Evolutionary conservation across 2,888 invertebrate species (phyloP).

Genomic region (Sminthurinus aureus): DNA sequence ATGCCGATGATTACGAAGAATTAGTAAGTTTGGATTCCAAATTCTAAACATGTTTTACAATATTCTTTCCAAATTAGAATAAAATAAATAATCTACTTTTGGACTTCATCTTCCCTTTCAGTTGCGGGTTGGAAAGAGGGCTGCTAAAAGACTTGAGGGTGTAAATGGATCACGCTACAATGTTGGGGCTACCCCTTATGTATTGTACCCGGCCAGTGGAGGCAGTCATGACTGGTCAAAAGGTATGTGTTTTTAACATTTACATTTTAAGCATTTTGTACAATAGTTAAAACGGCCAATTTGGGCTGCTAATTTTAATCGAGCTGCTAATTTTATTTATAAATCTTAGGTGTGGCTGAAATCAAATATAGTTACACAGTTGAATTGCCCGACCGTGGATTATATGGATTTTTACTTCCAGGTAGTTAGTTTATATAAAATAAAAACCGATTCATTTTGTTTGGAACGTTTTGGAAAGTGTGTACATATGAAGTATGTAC

Average conservation of each 20-base stretch:
- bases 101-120: conserved; percentile 3
- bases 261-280: too few species aligned
- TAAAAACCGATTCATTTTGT: too few species aligned
- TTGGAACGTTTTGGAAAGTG: too few species aligned
- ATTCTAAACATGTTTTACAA: background rate
- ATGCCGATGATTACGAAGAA: conserved; percentile 56
- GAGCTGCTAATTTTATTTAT: too few species aligned
- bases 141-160: conserved; percentile 60
- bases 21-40: too few species aligned
- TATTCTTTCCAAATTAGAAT: background rate
- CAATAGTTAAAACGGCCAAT: too few species aligned
- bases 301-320: too few species aligned
- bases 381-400: conserved; percentile 52
- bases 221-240: conserved; percentile 59
- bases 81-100: background rate
- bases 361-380: conserved; percentile 54
- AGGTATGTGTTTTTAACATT: too few species aligned
- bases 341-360: conserved; percentile 52
- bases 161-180: conserved; percentile 62
- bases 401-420: conserved; percentile 54
- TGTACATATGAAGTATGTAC: too few species aligned
- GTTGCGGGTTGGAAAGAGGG: conserved; percentile 57
- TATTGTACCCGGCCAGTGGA: conserved; percentile 59
- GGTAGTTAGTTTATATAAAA: background rate
- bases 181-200: conserved; percentile 62